Evolutionary conservation across 2,113 vertebrate genomes (phyloP).

Genomic region (Narcine bancroftii): DNA sequence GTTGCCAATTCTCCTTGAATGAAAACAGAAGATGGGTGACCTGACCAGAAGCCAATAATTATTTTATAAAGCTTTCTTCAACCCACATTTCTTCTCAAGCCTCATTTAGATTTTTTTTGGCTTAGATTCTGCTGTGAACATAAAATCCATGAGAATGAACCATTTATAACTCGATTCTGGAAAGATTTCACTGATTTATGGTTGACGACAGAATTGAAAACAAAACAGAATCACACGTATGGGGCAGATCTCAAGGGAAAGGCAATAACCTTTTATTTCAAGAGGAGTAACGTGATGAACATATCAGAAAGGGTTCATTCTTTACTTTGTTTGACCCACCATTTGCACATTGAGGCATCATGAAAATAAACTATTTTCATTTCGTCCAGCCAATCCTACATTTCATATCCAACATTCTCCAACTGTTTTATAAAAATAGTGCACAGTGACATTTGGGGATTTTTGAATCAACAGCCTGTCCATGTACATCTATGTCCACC

Average conservation of each 20-base stretch:
- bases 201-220: neutral
- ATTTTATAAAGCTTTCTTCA: neutral
- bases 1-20: neutral
- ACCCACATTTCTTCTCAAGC: neutral
- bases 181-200: conserved; percentile 7
- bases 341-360: neutral
- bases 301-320: neutral
- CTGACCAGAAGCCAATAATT: neutral
- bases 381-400: neutral
- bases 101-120: neutral
- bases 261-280: neutral
- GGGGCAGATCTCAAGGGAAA: neutral
- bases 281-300: neutral
- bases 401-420: neutral
- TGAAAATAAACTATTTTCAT: neutral
- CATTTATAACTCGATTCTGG: neutral
- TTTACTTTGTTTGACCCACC: too few relatives aligned
- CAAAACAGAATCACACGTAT: neutral
- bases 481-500: neutral
- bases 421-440: neutral
- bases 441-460: neutral
- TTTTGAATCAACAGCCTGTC: neutral
- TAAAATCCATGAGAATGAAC: conserved; percentile 13
- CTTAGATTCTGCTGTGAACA: neutral
- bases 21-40: neutral